Percentiles rank a stretch among this genome's conserved stretches.
Evolutionary conservation across 53 echinoderm and acorn worm genomes (phyloP).

Genomic region (Crossaster papposus): DNA sequence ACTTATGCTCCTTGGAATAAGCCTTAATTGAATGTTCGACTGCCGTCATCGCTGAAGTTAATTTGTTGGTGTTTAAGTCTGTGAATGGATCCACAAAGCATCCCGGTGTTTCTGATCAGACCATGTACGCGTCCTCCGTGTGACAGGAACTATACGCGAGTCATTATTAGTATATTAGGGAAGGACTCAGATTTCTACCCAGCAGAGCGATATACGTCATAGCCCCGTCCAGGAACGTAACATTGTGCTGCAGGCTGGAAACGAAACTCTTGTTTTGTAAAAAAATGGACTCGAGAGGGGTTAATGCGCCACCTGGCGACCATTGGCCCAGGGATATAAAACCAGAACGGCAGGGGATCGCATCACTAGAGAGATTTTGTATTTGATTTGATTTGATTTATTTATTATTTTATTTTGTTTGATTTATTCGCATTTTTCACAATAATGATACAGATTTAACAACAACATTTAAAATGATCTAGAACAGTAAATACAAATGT

Average conservation of each 20-base stretch:
- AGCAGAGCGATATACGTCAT: constrained; percentile 20
- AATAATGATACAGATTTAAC: too few relatives aligned
- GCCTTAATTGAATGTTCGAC: background rate
- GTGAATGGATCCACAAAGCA: background rate
- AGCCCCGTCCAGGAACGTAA: constrained; percentile 13
- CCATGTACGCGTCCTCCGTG: background rate
- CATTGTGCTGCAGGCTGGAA: constrained; percentile 1
- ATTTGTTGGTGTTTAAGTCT: background rate
- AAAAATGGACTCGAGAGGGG: background rate
- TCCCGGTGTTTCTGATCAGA: background rate
- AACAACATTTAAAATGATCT: too few relatives aligned
- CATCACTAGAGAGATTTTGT: too few relatives aligned
- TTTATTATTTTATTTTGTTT: too few relatives aligned
- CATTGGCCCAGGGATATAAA: background rate
- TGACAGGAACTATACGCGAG: background rate
- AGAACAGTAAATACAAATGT: too few relatives aligned
- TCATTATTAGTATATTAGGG: constrained; percentile 3
- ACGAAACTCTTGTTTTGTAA: background rate
- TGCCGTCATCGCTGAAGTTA: background rate
- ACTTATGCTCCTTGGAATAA: too few relatives aligned
- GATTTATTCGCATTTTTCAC: too few relatives aligned
- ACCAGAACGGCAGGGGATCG: background rate
- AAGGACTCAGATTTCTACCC: background rate
- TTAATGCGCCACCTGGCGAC: background rate
- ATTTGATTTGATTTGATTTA: too few relatives aligned